Conservation (phyloP, 2,797 vertebrate genomes). For the Leuciscus waleckii region DNA sequence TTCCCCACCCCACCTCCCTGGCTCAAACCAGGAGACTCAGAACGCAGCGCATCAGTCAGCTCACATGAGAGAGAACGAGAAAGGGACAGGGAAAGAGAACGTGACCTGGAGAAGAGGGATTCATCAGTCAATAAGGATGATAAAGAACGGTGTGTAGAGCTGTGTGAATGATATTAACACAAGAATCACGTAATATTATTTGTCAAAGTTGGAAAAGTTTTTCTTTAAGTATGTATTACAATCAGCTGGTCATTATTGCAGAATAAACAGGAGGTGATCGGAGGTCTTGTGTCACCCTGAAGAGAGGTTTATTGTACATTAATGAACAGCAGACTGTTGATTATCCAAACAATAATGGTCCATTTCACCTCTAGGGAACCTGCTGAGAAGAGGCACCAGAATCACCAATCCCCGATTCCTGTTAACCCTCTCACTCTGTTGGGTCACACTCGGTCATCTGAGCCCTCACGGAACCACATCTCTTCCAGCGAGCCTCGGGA, state of each 20-base stretch:
- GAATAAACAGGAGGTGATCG: not conserved
- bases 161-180: not conserved
- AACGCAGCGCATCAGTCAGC: conserved; percentile 91
- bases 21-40: conserved; percentile 95
- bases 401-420: conserved; percentile 92
- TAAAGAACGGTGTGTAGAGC: conserved; percentile 88
- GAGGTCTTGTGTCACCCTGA: not conserved
- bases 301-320: not conserved
- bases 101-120: conserved; percentile 91
- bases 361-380: conserved; percentile 81
- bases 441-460: conserved; percentile 86
- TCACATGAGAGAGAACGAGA: conserved; percentile 94
- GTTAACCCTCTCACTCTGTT: conserved; percentile 84
- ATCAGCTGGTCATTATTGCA: not conserved
- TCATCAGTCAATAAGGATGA: conserved; percentile 90
- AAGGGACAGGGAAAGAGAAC: conserved; percentile 78
- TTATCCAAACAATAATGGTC: not conserved
- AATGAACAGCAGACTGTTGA: not conserved
- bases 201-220: not conserved
- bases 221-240: not conserved
- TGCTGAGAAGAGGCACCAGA: conserved; percentile 90
- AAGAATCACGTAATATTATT: not conserved
- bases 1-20: conserved; percentile 98
- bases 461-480: conserved; percentile 88
- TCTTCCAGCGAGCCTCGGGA: conserved; percentile 85